Base-by-base conservation (phyloP, 2,888 invertebrate genomes). In the Lacanobia wlatinum region DNA sequence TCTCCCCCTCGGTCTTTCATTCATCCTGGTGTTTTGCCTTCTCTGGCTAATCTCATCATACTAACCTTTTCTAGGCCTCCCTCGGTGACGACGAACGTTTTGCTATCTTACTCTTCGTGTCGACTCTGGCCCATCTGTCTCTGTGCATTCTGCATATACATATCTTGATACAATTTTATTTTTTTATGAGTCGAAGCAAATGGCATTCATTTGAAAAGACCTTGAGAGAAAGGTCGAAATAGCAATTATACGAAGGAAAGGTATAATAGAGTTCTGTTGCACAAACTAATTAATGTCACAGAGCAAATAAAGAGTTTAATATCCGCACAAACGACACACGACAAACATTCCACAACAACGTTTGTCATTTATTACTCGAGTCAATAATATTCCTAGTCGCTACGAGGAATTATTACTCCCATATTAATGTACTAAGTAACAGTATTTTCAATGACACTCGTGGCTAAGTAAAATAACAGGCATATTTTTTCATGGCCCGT, bases 221-320 rank as follows among this genome's bases (percentile, higher is more conserved):
- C 28, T 62, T 70, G 28, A 46, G 5, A 40, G 8, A 28, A 21
- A 60, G 55, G 21, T 62, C 43, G 58, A 46, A 58, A 56, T 18
- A 82, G 55, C 28, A 78, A 66, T 70, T 74, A 79, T 67, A 73
- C 77, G 66, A 80, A 76, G 50, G 28, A 65, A 76, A 64, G 64
- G 38, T 78, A 80, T 65, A 77, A 77, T 70, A 83, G 62, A 81
- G 77, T 83, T 72, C 71, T 67, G 65, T 78, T 80, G 81, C 83
- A 87, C 82, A 85, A 89, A 89, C 86, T 89, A 87, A 88, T 90
- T 87, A 85, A 84, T 85, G 78, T 84, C 82, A 70, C 76, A 78
- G 82, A 84, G 84, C 84, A 90, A 91, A 91, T 86, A 89, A 84
- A 88, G 80, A 88, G 73, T 89, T 88, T 90, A 89, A 90, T 90